These are phyloP conservation scores for Anticlea derivata DNA, from an alignment of 2,888 invertebrate genomes.

Conservation along the genomic window DNA sequence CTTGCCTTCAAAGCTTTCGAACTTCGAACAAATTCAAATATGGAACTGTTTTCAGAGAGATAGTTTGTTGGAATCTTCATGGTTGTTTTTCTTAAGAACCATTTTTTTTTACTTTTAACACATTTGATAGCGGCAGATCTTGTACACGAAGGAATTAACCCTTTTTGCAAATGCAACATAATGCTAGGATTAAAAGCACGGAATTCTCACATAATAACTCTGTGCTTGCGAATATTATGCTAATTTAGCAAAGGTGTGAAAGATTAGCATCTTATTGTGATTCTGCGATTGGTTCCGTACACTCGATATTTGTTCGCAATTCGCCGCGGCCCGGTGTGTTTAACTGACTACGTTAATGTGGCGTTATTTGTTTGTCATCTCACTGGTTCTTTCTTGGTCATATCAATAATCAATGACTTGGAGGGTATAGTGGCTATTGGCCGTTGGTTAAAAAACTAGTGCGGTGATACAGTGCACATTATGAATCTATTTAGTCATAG, in stretches of 20 bases:
- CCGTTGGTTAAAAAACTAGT: no score
- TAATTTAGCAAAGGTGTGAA: slow-evolving; percentile 76
- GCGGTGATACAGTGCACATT: no score
- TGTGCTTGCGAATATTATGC: slow-evolving; percentile 60
- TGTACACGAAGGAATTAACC: no score
- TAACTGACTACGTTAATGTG: slow-evolving; percentile 9
- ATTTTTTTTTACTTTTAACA: no score
- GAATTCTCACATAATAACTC: slow-evolving; percentile 39
- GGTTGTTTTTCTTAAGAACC: no score
- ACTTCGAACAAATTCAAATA: neutral
- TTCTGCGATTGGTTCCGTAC: slow-evolving; percentile 69
- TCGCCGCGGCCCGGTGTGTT: slow-evolving; percentile 73
- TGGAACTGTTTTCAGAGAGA: neutral
- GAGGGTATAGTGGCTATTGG: no score
- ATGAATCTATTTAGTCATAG: no score
- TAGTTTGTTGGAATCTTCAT: no score
- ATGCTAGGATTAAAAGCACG: slow-evolving; percentile 4
- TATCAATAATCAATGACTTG: no score
- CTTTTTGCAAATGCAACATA: neutral
- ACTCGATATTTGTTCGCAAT: slow-evolving; percentile 75
- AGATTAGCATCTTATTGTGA: slow-evolving; percentile 81
- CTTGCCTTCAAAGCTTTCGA: neutral
- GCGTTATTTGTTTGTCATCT: neutral
- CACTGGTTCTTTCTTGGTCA: no score
- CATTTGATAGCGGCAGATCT: no score